Percentiles rank a stretch among this genome's conserved stretches.
These are phyloP conservation scores for Phrynocephalus versicolor DNA, from an alignment of 2,113 vertebrate species.

Conservation along the genomic window DNA sequence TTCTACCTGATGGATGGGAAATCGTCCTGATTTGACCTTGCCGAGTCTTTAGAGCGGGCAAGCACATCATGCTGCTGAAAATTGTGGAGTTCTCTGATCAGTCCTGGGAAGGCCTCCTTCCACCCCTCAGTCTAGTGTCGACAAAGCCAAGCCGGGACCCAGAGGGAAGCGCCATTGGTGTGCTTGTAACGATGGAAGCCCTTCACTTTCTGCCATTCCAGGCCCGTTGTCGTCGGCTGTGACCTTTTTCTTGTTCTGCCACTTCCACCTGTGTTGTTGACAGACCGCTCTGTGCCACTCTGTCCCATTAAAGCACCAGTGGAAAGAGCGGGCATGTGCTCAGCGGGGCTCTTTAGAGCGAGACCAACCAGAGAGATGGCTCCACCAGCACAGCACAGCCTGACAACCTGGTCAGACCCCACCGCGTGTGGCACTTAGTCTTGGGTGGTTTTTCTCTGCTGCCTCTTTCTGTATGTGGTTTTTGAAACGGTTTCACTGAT, in stretches of 20 bases:
- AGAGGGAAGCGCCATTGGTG: slow-evolving; percentile 2
- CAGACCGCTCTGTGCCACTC: slow-evolving; percentile 21
- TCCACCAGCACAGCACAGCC: slow-evolving; percentile 15
- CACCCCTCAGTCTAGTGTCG: slow-evolving; percentile 30
- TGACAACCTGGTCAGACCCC: slow-evolving; percentile 20
- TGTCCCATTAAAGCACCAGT: background rate
- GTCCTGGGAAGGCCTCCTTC: slow-evolving; percentile 27
- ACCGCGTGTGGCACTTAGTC: slow-evolving; percentile 26
- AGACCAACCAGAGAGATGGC: accelerated
- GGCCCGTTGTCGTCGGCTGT: background rate
- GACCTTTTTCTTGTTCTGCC: slow-evolving; percentile 39
- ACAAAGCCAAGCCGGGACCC: slow-evolving; percentile 49
- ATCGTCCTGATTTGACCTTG: slow-evolving; percentile 73
- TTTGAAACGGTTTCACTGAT: slow-evolving; percentile 63
- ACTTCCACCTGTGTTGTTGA: slow-evolving; percentile 49
- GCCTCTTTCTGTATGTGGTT: slow-evolving; percentile 49
- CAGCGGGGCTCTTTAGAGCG: slow-evolving; percentile 18
- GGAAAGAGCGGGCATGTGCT: slow-evolving; percentile 25
- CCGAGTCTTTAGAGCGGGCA: slow-evolving; percentile 42
- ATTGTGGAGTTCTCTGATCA: background rate
- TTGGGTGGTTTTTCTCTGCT: slow-evolving; percentile 31
- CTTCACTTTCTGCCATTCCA: background rate
- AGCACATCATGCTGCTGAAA: background rate
- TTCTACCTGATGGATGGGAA: slow-evolving; percentile 84
- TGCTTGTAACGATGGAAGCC: background rate